Conservation (phyloP, 35 echinoderm and acorn worm genomes). For the Nesometra sesokonis region DNA sequence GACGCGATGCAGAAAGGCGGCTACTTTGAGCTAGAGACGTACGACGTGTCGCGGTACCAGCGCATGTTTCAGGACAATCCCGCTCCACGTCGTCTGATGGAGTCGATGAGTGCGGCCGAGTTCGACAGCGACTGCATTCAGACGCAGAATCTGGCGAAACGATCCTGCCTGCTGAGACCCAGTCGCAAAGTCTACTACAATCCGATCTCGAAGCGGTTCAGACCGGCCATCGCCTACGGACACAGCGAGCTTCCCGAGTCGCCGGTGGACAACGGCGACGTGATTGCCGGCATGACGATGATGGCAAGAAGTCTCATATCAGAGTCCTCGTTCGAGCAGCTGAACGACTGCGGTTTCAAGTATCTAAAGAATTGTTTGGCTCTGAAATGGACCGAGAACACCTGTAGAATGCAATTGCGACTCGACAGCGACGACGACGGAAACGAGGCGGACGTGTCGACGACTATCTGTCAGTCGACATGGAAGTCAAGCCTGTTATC, state of each 20-base stretch:
- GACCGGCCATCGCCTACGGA: background rate
- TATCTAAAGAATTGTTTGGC: background rate
- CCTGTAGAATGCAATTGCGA: no score
- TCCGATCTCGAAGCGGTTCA: background rate
- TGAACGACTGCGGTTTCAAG: background rate
- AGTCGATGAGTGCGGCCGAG: no score
- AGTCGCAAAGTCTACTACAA: conserved; percentile 5
- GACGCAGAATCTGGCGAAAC: no score
- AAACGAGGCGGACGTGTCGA: no score
- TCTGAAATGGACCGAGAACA: background rate
- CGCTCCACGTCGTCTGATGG: no score
- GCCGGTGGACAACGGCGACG: background rate
- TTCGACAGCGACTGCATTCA: no score
- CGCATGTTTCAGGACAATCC: no score
- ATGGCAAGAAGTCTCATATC: background rate
- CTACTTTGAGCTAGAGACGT: no score
- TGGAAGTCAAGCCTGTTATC: background rate
- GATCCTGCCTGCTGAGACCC: background rate
- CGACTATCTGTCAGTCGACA: no score
- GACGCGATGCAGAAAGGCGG: background rate
- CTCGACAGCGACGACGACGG: no score
- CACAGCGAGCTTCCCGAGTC: background rate
- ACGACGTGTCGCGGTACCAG: no score
- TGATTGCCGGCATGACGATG: background rate
- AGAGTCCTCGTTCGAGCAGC: background rate